Evolutionary conservation across 2,113 vertebrate genomes (phyloP).

Genomic region (Elephantulus edwardii): DNA sequence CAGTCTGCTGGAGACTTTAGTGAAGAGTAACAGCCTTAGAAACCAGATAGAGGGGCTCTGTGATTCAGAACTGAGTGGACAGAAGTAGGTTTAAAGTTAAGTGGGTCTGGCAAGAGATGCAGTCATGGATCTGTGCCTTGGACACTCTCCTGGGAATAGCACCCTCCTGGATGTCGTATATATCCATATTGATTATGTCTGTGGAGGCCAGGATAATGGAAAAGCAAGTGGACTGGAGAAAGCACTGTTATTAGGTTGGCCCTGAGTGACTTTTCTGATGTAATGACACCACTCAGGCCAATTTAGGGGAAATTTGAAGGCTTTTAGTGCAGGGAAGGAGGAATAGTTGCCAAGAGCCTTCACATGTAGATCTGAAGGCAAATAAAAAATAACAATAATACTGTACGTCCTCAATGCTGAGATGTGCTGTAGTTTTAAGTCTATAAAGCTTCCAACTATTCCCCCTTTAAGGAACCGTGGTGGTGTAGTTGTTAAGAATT

Average conservation of each 20-base stretch:
- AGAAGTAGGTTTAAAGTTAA: too few relatives aligned
- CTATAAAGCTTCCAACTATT: neutral
- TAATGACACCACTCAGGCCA: slow-evolving; percentile 13
- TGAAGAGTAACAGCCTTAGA: too few relatives aligned
- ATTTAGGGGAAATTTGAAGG: neutral
- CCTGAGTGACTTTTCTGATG: slow-evolving; percentile 11
- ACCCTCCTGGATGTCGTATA: neutral
- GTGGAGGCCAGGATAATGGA: neutral
- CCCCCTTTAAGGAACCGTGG: neutral
- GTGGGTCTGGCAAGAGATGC: too few relatives aligned
- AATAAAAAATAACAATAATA: neutral
- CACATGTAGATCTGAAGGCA: neutral
- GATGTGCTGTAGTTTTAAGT: neutral
- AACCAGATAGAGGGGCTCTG: too few relatives aligned
- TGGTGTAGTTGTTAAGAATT: neutral
- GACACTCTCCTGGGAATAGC: neutral
- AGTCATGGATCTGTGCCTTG: neutral
- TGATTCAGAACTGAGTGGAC: too few relatives aligned
- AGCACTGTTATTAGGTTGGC: too few relatives aligned
- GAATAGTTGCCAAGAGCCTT: neutral
- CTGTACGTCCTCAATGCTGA: neutral
- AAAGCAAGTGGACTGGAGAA: neutral
- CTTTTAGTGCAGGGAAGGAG: neutral
- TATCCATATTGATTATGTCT: slow-evolving; percentile 5
- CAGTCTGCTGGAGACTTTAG: too few relatives aligned